These are phyloP conservation scores for Phorcus lineatus DNA, from an alignment of 2,888 invertebrate species.

Conservation along the genomic window DNA sequence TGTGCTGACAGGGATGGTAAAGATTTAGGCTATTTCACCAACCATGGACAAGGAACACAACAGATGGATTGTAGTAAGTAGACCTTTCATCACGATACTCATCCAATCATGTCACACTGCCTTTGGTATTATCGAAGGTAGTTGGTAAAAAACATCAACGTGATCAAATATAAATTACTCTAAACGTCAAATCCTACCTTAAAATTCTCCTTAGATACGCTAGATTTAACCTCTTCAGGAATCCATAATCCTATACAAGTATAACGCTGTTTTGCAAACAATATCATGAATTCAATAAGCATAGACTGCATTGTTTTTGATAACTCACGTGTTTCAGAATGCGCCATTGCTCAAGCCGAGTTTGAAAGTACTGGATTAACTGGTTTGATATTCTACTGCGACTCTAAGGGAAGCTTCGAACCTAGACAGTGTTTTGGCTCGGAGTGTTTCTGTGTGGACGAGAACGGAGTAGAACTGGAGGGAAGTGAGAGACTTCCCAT, in stretches of 20 bases:
- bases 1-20: neutral
- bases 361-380: neutral
- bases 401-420: neutral
- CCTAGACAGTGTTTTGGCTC: neutral
- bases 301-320: neutral
- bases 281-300: no score
- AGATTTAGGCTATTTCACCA: slow-evolving; percentile 9
- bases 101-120: no score
- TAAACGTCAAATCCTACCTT: no score
- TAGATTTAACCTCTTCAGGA: no score
- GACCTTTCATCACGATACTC: no score
- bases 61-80: slow-evolving; percentile 16
- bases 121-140: no score
- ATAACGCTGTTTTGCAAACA: no score
- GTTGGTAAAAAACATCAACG: no score
- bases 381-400: neutral
- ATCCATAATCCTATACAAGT: no score
- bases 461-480: neutral
- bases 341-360: neutral
- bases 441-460: slow-evolving; percentile 2
- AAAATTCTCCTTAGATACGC: no score
- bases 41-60: neutral
- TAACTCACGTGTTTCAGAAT: neutral
- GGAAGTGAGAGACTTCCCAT: no score
- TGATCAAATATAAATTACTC: no score